Conservation (phyloP, 2,888 invertebrate species). For the Habrosyne pyritoides region DNA sequence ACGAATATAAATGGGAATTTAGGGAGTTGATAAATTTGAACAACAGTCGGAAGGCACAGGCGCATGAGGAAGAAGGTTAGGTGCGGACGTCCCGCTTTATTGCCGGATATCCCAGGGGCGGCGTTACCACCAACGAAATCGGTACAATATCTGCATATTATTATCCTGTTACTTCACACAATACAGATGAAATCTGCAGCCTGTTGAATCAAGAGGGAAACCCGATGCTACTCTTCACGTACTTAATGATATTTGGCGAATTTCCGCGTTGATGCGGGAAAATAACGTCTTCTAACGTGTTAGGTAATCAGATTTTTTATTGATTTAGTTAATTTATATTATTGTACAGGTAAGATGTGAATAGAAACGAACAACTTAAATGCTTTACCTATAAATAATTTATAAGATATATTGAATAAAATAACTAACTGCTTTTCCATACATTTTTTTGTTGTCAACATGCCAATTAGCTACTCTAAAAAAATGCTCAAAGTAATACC, state of each 20-base stretch:
- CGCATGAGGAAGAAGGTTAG: conserved; percentile 36
- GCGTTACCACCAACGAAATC: conserved; percentile 42
- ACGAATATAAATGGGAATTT: conserved; percentile 37
- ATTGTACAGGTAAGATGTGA: conserved; percentile 45
- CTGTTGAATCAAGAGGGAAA: conserved; percentile 33
- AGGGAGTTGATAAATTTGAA: conserved; percentile 64
- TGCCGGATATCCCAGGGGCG: conserved; percentile 43
- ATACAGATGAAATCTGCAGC: conserved; percentile 38
- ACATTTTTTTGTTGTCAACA: too few species aligned
- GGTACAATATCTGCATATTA: conserved; percentile 49
- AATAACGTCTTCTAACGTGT: too few species aligned
- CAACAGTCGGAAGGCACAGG: conserved; percentile 39
- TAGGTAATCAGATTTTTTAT: too few species aligned
- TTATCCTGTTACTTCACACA: conserved; percentile 52
- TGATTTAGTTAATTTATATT: conserved; percentile 25
- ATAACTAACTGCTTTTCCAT: too few species aligned
- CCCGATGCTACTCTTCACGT: conserved; percentile 19
- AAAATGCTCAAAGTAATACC: too few species aligned
- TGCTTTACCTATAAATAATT: too few species aligned
- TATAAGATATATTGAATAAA: too few species aligned
- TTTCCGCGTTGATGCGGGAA: too few species aligned
- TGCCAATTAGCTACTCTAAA: too few species aligned
- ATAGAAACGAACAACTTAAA: too few species aligned
- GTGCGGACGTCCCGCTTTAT: conserved; percentile 49
- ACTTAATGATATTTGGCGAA: conserved; percentile 3